Percentiles rank a stretch among this genome's conserved stretches.
These are phyloP conservation scores for Campaea margaritaria DNA, from an alignment of 2,888 invertebrate species.

Conservation along the genomic window DNA sequence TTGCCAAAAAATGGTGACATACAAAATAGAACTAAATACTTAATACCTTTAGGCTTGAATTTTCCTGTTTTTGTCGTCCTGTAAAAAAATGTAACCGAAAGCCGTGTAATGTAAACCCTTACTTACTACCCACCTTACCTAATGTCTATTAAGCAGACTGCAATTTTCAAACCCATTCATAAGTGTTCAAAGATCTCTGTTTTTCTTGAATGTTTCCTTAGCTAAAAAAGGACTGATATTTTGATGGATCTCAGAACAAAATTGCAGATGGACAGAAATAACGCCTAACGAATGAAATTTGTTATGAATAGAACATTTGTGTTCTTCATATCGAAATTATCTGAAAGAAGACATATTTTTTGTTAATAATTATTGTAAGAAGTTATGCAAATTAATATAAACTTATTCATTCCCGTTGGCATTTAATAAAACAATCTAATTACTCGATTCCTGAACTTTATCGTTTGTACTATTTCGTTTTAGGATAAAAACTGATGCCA, in stretches of 20 bases:
- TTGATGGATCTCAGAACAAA: constrained; percentile 40
- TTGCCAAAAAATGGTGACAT: constrained; percentile 24
- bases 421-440: constrained; percentile 54
- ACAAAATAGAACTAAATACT: neutral
- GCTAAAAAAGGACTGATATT: constrained; percentile 28
- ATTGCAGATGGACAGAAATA: constrained; percentile 39
- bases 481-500: constrained; percentile 3
- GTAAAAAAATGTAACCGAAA: neutral
- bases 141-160: too few species aligned
- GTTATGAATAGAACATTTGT: too few species aligned
- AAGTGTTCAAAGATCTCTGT: neutral
- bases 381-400: constrained; percentile 11
- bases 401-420: constrained; percentile 66
- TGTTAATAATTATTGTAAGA: too few species aligned
- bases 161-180: constrained; percentile 6
- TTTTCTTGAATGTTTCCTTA: constrained; percentile 10
- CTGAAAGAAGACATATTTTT: too few species aligned
- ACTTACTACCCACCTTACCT: too few species aligned
- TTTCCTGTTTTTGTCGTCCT: constrained; percentile 9
- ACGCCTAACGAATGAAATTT: constrained; percentile 26
- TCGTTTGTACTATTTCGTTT: neutral
- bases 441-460: constrained; percentile 29
- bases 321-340: too few species aligned
- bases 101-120: neutral
- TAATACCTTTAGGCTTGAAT: constrained; percentile 20